Conservation (phyloP, 2,113 vertebrate genomes). For the Grus americana region DNA sequence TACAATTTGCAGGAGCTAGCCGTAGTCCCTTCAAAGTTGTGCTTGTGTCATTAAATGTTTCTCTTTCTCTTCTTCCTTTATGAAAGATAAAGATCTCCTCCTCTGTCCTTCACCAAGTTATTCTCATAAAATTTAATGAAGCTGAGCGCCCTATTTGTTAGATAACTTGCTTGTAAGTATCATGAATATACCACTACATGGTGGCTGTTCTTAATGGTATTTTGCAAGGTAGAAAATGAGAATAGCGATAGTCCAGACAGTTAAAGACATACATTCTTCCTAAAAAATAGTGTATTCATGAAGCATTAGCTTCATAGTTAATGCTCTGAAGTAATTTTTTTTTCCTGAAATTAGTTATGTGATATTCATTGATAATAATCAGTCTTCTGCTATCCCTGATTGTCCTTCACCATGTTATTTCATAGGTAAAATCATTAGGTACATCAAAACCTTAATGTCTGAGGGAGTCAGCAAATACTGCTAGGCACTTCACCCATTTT, state of each 20-base stretch:
- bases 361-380: background rate
- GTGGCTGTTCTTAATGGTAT: background rate
- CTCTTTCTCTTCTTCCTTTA: background rate
- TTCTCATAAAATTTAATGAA: background rate
- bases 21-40: background rate
- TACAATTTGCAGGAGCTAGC: background rate
- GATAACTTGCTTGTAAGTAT: background rate
- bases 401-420: background rate
- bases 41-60: background rate
- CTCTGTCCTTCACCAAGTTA: background rate
- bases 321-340: background rate
- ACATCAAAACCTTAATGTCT: background rate
- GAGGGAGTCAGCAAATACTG: background rate
- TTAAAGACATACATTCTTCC: background rate
- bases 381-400: background rate
- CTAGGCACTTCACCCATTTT: background rate
- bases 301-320: background rate
- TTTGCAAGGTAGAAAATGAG: background rate
- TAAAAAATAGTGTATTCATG: background rate
- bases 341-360: background rate
- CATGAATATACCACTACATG: background rate
- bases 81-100: background rate
- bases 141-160: background rate
- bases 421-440: background rate
- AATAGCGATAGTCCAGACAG: background rate